Percentiles rank a stretch among this genome's conserved stretches.
Conservation (phyloP, 2,797 vertebrate genomes). For the Xenentodon cancila region DNA sequence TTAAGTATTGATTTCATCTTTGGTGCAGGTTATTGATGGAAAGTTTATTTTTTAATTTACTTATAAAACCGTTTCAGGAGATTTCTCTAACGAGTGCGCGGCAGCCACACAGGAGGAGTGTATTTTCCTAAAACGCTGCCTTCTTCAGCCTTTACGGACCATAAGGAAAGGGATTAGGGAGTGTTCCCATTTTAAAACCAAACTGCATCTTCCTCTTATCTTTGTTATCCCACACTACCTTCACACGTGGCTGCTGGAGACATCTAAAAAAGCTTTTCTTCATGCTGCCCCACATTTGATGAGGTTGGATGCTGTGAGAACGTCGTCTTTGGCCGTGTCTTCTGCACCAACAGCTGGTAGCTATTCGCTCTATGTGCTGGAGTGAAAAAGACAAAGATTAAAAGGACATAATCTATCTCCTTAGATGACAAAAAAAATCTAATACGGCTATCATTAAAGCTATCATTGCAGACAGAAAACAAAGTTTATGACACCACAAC, state of each 20-base stretch:
- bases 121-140: neutral
- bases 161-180: neutral
- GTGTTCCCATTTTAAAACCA: neutral
- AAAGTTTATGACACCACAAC: too few species aligned
- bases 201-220: neutral
- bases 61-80: too few species aligned
- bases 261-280: neutral
- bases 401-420: neutral
- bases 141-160: neutral
- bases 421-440: neutral
- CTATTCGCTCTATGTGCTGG: neutral
- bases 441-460: neutral
- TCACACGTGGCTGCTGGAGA: neutral
- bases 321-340: neutral
- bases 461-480: neutral
- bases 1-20: conserved; percentile 30
- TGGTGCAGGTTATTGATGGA: neutral
- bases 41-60: too few species aligned
- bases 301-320: neutral
- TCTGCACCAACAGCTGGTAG: neutral
- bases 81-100: too few species aligned
- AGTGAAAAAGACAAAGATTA: neutral
- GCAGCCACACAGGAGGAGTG: neutral
- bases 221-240: neutral
- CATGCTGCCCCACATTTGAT: neutral